phyloP scores from a whole-genome alignment of 2,888 invertebrate genomes.

The Germaria angustata region DNA sequence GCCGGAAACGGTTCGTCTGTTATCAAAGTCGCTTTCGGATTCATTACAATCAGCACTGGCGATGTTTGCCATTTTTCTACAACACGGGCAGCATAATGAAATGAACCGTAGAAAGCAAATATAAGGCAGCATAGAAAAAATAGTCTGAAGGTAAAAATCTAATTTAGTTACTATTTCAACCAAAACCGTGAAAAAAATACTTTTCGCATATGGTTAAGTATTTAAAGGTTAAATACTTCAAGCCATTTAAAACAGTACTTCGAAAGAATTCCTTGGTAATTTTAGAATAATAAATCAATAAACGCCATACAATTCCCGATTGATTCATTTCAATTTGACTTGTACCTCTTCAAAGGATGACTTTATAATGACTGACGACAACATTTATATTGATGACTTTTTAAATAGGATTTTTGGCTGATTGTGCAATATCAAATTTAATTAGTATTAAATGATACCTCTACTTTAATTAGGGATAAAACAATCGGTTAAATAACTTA shows the following conservation, averaged over 20 bases:
- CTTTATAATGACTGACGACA: not conserved
- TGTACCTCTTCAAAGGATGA: not conserved
- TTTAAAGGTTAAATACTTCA: constrained; percentile 84
- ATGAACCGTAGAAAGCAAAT: constrained; percentile 84
- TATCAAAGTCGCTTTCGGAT: constrained; percentile 85
- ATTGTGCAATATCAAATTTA: too few species aligned
- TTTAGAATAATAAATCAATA: constrained; percentile 33
- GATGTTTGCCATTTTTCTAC: constrained; percentile 86
- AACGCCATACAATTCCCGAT: not conserved
- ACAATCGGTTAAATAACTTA: too few species aligned
- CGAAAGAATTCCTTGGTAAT: constrained; percentile 82
- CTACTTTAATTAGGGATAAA: too few species aligned
- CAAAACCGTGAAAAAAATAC: constrained; percentile 18
- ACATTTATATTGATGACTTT: not conserved
- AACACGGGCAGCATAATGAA: constrained; percentile 86
- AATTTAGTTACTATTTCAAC: not conserved
- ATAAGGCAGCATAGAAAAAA: constrained; percentile 87
- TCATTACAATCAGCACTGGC: constrained; percentile 89
- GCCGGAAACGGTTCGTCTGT: constrained; percentile 89
- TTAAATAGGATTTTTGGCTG: not conserved
- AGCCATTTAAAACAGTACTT: constrained; percentile 86
- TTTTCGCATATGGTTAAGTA: constrained; percentile 71
- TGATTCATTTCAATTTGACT: not conserved
- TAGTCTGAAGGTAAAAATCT: constrained; percentile 79
- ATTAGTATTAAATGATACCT: not conserved